Conservation (phyloP, 2,888 invertebrate species). For the Sphinx pinastri region DNA sequence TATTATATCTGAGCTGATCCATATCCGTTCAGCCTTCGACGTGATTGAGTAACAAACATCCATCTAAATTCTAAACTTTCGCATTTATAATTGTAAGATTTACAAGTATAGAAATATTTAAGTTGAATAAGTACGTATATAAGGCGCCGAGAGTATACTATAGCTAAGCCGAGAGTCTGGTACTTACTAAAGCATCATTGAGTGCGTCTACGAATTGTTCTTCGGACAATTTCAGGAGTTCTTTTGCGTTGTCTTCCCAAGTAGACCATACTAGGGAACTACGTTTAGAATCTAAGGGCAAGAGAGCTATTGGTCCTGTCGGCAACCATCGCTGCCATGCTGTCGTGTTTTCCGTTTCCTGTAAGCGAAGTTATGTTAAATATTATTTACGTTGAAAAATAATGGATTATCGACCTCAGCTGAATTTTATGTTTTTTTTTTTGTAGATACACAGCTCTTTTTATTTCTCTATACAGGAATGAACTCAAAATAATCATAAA, state of each 20-base stretch:
- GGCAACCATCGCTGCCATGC: slow-evolving; percentile 99
- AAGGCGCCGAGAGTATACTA: no score
- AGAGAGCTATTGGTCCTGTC: slow-evolving; percentile 94
- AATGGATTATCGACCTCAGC: slow-evolving; percentile 9
- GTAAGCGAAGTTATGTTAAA: slow-evolving; percentile 28
- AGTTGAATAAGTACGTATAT: no score
- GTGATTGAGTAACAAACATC: no score
- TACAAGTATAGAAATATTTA: no score
- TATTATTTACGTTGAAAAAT: background rate
- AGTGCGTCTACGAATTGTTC: slow-evolving; percentile 94
- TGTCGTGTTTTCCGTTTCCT: slow-evolving; percentile 90
- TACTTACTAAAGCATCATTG: slow-evolving; percentile 91
- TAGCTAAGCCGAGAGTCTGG: no score
- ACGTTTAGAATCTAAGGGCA: slow-evolving; percentile 90
- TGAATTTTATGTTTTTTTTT: background rate
- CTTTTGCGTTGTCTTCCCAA: slow-evolving; percentile 88
- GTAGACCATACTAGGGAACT: slow-evolving; percentile 99
- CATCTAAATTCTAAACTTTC: no score
- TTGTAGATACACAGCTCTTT: no score
- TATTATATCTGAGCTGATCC: no score
- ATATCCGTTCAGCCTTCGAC: no score
- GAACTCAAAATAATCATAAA: background rate
- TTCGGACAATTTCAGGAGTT: slow-evolving; percentile 87
- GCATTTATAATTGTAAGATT: no score
- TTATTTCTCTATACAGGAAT: no score